Conservation (phyloP, 2,888 invertebrate genomes). For the Himalopsyche japonica region DNA sequence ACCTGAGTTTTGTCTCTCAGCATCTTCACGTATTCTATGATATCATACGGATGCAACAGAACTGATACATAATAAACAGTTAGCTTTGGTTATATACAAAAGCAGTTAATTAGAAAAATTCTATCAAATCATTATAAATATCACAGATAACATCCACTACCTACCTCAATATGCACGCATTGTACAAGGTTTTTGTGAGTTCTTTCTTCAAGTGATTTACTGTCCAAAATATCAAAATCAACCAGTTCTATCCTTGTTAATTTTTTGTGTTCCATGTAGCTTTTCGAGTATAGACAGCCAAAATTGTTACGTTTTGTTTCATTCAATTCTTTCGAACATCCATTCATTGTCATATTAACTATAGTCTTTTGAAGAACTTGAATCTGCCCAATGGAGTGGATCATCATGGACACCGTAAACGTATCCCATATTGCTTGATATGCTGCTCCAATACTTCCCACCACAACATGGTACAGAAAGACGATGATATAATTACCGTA, state of each 20-base stretch:
- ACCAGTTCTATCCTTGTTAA: not conserved
- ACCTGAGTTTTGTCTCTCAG: too few relatives aligned
- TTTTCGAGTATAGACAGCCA: not conserved
- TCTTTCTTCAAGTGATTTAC: not conserved
- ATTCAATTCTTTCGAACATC: not conserved
- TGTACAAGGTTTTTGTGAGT: constrained; percentile 18
- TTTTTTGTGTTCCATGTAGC: not conserved
- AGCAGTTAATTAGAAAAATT: too few relatives aligned
- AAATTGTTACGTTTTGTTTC: not conserved
- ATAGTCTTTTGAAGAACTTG: constrained; percentile 45
- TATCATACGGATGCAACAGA: too few relatives aligned
- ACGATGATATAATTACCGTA: constrained; percentile 21
- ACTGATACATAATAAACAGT: too few relatives aligned
- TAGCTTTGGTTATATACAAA: too few relatives aligned
- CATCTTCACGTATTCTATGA: too few relatives aligned
- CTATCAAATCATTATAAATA: too few relatives aligned
- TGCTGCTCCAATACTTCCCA: constrained; percentile 52
- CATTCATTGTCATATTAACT: not conserved
- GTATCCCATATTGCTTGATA: constrained; percentile 53
- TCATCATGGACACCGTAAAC: constrained; percentile 52
- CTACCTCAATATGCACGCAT: constrained; percentile 37
- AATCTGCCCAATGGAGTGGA: constrained; percentile 53
- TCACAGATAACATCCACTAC: too few relatives aligned
- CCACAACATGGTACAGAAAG: constrained; percentile 46
- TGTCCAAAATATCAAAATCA: not conserved